Conservation (phyloP, 2,888 invertebrate genomes). For the Harpalus rubripes region DNA sequence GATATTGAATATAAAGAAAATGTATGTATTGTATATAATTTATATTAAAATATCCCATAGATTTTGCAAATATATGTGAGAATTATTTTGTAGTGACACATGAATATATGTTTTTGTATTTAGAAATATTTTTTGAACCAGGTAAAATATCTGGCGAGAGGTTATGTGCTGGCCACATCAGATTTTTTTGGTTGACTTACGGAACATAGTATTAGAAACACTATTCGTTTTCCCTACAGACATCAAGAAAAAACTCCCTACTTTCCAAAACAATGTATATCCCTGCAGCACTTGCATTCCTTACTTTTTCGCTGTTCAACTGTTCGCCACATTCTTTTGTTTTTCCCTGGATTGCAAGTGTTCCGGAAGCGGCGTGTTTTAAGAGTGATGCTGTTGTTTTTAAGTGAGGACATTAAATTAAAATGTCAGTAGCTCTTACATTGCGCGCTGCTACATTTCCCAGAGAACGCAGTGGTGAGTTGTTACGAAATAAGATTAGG, state of each 20-base stretch:
- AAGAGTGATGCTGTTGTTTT: constrained; percentile 54
- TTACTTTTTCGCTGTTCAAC: not conserved
- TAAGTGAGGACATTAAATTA: constrained; percentile 54
- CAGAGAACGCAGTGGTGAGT: constrained; percentile 7
- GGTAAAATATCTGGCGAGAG: no score
- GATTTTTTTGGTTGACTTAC: no score
- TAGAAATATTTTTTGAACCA: no score
- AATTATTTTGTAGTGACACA: no score
- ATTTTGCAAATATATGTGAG: no score
- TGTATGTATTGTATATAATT: no score
- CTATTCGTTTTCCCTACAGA: not conserved
- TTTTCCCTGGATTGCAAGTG: not conserved
- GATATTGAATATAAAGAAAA: no score
- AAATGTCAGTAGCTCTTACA: constrained; percentile 46
- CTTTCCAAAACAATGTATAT: not conserved
- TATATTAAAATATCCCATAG: no score
- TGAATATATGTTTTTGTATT: no score
- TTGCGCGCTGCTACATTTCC: not conserved
- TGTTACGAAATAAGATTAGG: constrained; percentile 33
- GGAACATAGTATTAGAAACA: no score
- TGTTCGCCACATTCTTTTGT: not conserved
- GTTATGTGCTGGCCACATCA: no score
- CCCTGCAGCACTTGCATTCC: not conserved
- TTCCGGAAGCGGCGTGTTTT: constrained; percentile 14
- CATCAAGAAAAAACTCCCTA: not conserved